A percentile compares a stretch with the other conserved stretches of the same genome.
phyloP scores from a whole-genome alignment of 2,113 vertebrate species.

The Gadus macrocephalus region DNA sequence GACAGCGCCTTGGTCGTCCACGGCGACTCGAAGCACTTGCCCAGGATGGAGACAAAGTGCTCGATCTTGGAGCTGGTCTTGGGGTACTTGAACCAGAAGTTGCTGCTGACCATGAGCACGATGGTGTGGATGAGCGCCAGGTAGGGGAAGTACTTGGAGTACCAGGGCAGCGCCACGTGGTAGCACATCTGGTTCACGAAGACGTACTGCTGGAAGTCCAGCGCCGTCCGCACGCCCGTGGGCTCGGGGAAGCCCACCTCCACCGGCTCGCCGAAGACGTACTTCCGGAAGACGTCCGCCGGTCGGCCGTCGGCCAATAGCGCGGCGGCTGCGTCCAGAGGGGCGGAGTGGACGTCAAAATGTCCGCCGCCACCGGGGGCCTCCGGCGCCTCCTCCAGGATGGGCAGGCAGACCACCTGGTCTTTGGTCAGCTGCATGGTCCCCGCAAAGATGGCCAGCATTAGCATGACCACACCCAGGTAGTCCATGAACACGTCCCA shows the following conservation, averaged over 20 bases:
- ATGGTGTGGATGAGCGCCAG: conserved; percentile 97
- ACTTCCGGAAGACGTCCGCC: conserved; percentile 66
- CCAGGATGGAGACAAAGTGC: conserved; percentile 96
- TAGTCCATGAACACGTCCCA: conserved; percentile 99
- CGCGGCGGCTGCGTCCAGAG: conserved; percentile 65
- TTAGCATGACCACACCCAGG: conserved; percentile 94
- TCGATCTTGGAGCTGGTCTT: conserved; percentile 98
- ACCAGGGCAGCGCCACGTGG: conserved; percentile 96
- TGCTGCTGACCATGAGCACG: conserved; percentile 97
- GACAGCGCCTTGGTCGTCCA: conserved; percentile 98
- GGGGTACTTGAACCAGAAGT: conserved; percentile 99
- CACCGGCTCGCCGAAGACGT: conserved; percentile 61
- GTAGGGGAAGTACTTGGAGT: conserved; percentile 98
- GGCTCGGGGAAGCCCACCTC: conserved; percentile 70
- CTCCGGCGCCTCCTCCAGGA: conserved; percentile 71
- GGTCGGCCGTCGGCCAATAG: conserved; percentile 70
- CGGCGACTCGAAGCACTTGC: conserved; percentile 96
- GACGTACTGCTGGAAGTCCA: conserved; percentile 99
- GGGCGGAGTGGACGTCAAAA: conserved; percentile 38
- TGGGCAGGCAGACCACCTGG: conserved; percentile 96
- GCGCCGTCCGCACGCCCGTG: conserved; percentile 85
- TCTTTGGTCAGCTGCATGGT: conserved; percentile 99
- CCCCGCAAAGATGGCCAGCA: conserved; percentile 98
- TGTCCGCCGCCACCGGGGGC: conserved; percentile 50
- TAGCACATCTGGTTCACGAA: conserved; percentile 99